Evolutionary conservation across 1,140 invertebrate species (phyloP), one percentile per base, ranked within the genome.

Genomic region (Rhopalosiphum maidis): DNA sequence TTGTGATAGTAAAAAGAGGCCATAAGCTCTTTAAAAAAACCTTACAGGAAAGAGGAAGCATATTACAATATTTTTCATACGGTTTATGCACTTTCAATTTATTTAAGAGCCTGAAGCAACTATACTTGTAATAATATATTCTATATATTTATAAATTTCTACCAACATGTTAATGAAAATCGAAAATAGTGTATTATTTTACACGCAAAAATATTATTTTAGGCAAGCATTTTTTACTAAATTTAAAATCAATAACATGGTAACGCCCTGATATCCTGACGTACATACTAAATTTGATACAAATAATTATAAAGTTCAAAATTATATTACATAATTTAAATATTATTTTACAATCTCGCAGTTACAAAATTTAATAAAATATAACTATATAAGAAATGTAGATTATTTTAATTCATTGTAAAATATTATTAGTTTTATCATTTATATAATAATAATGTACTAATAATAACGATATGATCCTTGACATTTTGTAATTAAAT

Each of bases 41-140:
- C 25, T 68, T 30, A 30, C 60, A 68, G 60, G 21, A 37, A 35
- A 21, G 3, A 82, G 77, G n/a, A 37, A 82, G 37, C 83, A 85
- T 68, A 68, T 41, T 85, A 85, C 85, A 46, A n/a, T 48, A 48
- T 87, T 87, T 87, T 87, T 87, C 85, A 87, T 87, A 46, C 43
- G 83, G 83, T 87, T 87, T 87, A 46, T 87, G 85, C 43, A 87
- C 43, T 87, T 87, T 30, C 43, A 87, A 87, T 87, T 46, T 87
- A 87, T 43, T 87, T 87, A 48, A 87, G 30, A 87, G 85, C 85
- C 43, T n/a, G 25, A 30, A 87, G 41, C 8, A 46, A 87, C 18
- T 25, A 11, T 48, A 30, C 30, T 87, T 48, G 43, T n/a, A 87
- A 87, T 48, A 48, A 46, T 30, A 30, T 87, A 87, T 46, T 85